Percentiles rank a stretch among this genome's conserved stretches.
Evolutionary conservation across 2,888 invertebrate genomes (phyloP).

Genomic region (Eupithecia exiguata): DNA sequence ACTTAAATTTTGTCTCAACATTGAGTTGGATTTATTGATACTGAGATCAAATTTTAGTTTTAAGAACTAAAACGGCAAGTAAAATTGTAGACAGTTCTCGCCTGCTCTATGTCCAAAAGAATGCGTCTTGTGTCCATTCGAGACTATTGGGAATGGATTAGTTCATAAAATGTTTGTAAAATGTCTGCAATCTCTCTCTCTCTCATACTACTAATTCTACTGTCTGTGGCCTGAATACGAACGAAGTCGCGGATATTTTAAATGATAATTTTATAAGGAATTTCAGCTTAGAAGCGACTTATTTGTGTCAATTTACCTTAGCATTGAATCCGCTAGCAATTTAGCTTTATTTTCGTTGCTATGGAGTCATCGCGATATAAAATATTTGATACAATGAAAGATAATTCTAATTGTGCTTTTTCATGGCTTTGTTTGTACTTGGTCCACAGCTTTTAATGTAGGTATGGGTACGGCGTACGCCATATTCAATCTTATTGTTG

Average conservation of each 20-base stretch:
- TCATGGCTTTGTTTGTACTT: conserved; percentile 3
- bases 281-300: not conserved
- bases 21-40: not conserved
- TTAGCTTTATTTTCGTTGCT: not conserved
- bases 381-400: not conserved
- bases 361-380: not conserved
- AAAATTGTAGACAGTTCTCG: conserved; percentile 28
- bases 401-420: not conserved
- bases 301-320: not conserved
- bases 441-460: conserved; percentile 1
- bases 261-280: not conserved
- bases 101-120: conserved; percentile 47
- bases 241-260: not conserved
- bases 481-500: conserved; percentile 47
- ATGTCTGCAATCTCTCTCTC: conserved; percentile 43
- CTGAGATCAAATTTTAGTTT: not conserved
- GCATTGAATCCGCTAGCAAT: not conserved
- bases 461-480: conserved; percentile 47
- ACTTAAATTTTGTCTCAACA: not conserved
- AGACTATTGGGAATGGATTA: conserved; percentile 49
- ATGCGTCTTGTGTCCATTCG: conserved; percentile 8
- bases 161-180: conserved; percentile 45
- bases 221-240: conserved; percentile 2
- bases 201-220: conserved; percentile 22
- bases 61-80: not conserved